Evolutionary conservation across 2,113 vertebrate genomes (phyloP).

Genomic region (Labeo catla): DNA sequence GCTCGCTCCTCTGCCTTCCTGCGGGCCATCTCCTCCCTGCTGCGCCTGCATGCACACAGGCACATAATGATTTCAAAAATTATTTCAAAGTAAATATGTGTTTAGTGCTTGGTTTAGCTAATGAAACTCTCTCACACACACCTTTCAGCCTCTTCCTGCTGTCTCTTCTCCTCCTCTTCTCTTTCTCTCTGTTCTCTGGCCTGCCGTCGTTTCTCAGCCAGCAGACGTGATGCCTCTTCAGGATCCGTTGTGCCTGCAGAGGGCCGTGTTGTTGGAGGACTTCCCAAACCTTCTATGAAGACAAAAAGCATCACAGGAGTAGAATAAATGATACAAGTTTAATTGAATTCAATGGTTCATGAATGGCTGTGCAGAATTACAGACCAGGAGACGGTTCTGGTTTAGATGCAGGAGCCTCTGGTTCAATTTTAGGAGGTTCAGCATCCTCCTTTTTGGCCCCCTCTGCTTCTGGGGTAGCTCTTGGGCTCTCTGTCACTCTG

Average conservation of each 20-base stretch:
- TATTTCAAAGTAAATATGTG: background rate
- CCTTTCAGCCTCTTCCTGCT: constrained; percentile 87
- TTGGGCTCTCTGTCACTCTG: constrained; percentile 78
- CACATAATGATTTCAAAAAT: background rate
- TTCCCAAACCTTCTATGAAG: constrained; percentile 59
- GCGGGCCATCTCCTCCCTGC: constrained; percentile 86
- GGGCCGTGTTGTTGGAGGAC: constrained; percentile 70
- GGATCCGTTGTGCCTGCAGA: constrained; percentile 91
- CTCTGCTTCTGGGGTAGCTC: constrained; percentile 70
- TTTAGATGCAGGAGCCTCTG: constrained; percentile 67
- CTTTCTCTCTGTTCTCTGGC: constrained; percentile 91
- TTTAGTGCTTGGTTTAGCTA: background rate
- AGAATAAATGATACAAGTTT: background rate
- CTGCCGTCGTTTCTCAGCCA: constrained; percentile 89
- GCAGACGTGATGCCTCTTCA: constrained; percentile 90
- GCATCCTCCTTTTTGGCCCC: constrained; percentile 56
- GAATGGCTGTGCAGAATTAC: background rate
- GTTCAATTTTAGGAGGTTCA: constrained; percentile 62
- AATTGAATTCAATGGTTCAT: background rate
- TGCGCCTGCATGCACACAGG: constrained; percentile 72
- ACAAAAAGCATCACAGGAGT: background rate
- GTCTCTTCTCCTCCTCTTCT: constrained; percentile 85
- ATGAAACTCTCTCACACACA: constrained; percentile 42
- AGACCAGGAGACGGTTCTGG: constrained; percentile 51
- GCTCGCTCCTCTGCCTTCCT: constrained; percentile 79